Evolutionary conservation across 2,797 vertebrate genomes (phyloP), one percentile per base, ranked within the genome.

Genomic region (Phaenicophaeus curvirostris): DNA sequence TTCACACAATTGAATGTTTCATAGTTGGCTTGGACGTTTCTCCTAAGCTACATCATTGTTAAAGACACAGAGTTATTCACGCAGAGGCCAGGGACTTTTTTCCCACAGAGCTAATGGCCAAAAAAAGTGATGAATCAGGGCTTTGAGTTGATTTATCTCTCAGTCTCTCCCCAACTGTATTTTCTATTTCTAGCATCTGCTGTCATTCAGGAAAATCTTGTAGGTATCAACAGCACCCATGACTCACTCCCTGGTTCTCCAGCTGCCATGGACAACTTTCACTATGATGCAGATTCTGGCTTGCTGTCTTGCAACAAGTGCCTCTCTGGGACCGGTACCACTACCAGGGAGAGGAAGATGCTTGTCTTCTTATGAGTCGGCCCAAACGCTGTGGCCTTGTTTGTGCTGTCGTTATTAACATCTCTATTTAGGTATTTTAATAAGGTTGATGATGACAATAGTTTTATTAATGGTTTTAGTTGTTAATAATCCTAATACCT

Each of bases 151-250:
- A 93, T 91, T 92, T 91, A 55, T 93, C 54, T 78, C 85, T 86
- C 46, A 19, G 73, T 41, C 79, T 31, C 79, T 91, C 58, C 73
- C 82, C 62, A 41, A 85, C 53, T 55, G 46, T 65, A 50, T 88
- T 94, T 96, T 76, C 95, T 96, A 95, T 96, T 96, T 96, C 90
- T 81, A 88, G 86, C 48, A 87, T 7, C 71, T 42, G 25, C 23
- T 84, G 87, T 88, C 88, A 89, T 84, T 94, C 83, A 95, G 90
- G 95, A 91, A 93, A 94, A 72, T 90, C 58, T 41, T 53, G 63
- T 73, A 90, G 94, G 85, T 94, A 37, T 73, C 91, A 89, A 66
- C 58, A 86, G 77, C 58, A 81, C 35, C 76, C 39, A 2, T 96
- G 95, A 94, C 24, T 96, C 96, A 94, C 80, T 3, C 37, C 19